Percentiles rank a stretch among this genome's conserved stretches.
Evolutionary conservation across 2,113 vertebrate species (phyloP).

Genomic region (Deroptyus accipitrinus): DNA sequence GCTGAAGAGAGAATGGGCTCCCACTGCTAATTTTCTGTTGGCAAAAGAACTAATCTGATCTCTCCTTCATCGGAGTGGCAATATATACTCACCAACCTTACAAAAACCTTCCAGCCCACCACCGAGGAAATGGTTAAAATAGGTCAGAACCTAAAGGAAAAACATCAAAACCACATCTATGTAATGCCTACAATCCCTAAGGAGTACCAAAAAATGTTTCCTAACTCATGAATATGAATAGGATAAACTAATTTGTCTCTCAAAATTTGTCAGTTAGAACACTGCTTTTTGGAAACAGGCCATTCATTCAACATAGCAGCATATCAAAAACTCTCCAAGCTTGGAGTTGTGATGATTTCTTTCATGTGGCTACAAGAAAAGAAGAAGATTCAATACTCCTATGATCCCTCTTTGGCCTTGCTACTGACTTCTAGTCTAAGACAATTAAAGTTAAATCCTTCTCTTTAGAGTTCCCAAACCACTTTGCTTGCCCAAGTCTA

Average conservation of each 20-base stretch:
- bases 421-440: not conserved
- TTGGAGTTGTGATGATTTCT: not conserved
- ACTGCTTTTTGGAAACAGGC: not conserved
- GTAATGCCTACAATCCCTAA: not conserved
- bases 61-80: not conserved
- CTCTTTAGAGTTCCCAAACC: not conserved
- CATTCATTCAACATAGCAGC: not conserved
- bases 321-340: not conserved
- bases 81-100: not conserved
- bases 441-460: not conserved
- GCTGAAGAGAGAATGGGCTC: not conserved
- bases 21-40: not conserved
- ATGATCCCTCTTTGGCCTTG: not conserved
- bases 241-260: not conserved
- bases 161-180: not conserved
- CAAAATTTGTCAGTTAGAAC: not conserved
- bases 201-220: not conserved
- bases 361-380: not conserved
- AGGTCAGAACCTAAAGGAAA: not conserved
- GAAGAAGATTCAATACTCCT: not conserved
- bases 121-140: fast-evolving
- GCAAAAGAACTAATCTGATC: not conserved
- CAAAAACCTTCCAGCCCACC: not conserved
- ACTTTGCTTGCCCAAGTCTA: not conserved
- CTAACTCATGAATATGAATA: not conserved